A percentile compares a stretch with the other conserved stretches of the same genome.
Evolutionary conservation across 2,113 vertebrate genomes (phyloP).

Genomic region (Platichthys flesus): DNA sequence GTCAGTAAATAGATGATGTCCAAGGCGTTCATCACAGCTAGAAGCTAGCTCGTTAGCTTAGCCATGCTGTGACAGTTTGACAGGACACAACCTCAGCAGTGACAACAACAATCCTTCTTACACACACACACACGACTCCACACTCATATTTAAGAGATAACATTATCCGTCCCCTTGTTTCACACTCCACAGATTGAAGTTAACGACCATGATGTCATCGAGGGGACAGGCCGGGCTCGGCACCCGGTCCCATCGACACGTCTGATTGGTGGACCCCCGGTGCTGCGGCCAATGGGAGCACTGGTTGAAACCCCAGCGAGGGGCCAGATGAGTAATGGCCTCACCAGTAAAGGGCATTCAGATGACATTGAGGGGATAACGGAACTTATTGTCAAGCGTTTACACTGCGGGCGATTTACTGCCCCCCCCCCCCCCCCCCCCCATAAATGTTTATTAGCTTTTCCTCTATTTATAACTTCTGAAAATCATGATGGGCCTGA

Average conservation of each 20-base stretch:
- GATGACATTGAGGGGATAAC: conserved; percentile 82
- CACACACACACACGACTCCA: conserved; percentile 33
- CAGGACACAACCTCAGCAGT: background rate
- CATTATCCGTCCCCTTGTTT: conserved; percentile 47
- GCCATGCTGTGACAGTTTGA: too few relatives aligned
- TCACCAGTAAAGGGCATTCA: conserved; percentile 73
- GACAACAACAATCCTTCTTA: conserved; percentile 37
- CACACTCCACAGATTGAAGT: conserved; percentile 53
- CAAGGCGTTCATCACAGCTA: too few relatives aligned
- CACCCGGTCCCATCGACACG: conserved; percentile 26
- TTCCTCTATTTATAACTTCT: conserved; percentile 85
- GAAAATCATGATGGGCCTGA: conserved; percentile 75
- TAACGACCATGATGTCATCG: conserved; percentile 63
- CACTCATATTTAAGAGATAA: conserved; percentile 62
- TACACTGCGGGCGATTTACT: conserved; percentile 81
- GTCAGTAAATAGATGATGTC: too few relatives aligned
- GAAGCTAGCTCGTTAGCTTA: too few relatives aligned
- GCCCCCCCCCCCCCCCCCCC: conserved; percentile 52
- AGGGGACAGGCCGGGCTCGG: conserved; percentile 39
- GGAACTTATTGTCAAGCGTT: conserved; percentile 80
- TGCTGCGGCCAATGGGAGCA: conserved; percentile 50
- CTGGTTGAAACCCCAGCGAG: conserved; percentile 34
- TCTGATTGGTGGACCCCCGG: conserved; percentile 55
- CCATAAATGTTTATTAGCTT: conserved; percentile 86
- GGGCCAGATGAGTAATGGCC: conserved; percentile 69